These are phyloP conservation scores for Gasterosteus nipponicus DNA, from an alignment of 2,113 vertebrate genomes.

Conservation along the genomic window DNA sequence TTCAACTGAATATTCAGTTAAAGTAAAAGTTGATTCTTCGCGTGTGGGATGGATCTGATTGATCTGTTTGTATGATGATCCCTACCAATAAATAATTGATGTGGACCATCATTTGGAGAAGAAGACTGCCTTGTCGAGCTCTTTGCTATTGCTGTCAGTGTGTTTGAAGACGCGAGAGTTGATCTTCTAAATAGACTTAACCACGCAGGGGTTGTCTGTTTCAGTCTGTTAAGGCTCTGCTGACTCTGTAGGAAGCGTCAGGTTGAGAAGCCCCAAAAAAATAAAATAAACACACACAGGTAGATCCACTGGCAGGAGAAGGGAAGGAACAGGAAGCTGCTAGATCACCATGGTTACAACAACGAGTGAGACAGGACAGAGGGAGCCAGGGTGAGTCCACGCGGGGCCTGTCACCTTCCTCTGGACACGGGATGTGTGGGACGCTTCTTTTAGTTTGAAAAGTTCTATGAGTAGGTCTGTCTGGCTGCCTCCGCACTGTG, in stretches of 20 bases:
- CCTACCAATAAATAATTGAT: not conserved
- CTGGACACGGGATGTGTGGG: conserved; percentile 57
- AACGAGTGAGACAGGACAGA: conserved; percentile 78
- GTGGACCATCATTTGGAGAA: conserved; percentile 18
- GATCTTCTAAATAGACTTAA: conserved; percentile 67
- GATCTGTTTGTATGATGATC: not conserved
- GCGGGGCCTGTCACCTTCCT: conserved; percentile 49
- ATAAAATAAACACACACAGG: conserved; percentile 62
- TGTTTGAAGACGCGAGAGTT: conserved; percentile 46
- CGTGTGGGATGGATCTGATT: not conserved
- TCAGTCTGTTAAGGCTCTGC: conserved; percentile 85
- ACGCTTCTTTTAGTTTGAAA: conserved; percentile 61
- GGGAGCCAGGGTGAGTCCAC: conserved; percentile 73
- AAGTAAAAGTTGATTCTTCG: conserved; percentile 8
- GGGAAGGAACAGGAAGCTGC: conserved; percentile 62
- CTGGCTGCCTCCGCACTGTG: conserved; percentile 79
- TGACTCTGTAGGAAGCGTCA: conserved; percentile 78
- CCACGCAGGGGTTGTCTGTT: conserved; percentile 79
- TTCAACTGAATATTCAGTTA: conserved; percentile 17
- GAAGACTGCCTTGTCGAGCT: conserved; percentile 48
- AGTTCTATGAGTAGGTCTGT: conserved; percentile 62
- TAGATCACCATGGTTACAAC: conserved; percentile 57
- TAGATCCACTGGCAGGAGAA: conserved; percentile 65
- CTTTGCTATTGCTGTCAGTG: conserved; percentile 30
- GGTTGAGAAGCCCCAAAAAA: conserved; percentile 71